Evolutionary conservation across 1,140 invertebrate genomes (phyloP).

Genomic region (Drosophila repleta): DNA sequence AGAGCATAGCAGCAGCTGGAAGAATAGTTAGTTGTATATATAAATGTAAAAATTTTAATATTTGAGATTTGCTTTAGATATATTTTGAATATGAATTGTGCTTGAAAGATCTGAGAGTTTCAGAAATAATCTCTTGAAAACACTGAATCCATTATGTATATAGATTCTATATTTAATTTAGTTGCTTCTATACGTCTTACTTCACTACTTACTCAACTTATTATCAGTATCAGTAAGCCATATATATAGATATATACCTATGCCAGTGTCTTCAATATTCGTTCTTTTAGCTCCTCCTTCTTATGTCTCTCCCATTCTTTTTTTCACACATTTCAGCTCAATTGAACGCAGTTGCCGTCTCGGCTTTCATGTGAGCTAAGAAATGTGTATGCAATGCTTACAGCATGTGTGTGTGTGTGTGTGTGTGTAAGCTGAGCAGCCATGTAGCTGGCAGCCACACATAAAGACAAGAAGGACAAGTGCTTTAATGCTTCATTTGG

Average conservation of each 20-base stretch:
- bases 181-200: too few species aligned
- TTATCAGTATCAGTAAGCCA: too few species aligned
- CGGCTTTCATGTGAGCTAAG: conserved; percentile 49
- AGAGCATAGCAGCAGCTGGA: too few species aligned
- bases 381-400: conserved; percentile 40
- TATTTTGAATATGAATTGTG: too few species aligned
- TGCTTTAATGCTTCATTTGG: conserved; percentile 79
- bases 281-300: background rate
- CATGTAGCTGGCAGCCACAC: conserved; percentile 23
- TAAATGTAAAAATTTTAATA: too few species aligned
- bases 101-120: too few species aligned
- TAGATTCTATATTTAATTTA: too few species aligned
- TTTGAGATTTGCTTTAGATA: too few species aligned
- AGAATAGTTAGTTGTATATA: too few species aligned
- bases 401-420: conserved; percentile 4
- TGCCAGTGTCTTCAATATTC: background rate
- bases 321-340: conserved; percentile 49
- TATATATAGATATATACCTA: background rate
- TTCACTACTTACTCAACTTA: too few species aligned
- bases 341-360: conserved; percentile 44
- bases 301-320: conserved; percentile 9
- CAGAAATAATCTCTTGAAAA: background rate
- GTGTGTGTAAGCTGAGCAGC: conserved; percentile 38
- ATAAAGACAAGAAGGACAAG: conserved; percentile 64
- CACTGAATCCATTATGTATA: too few species aligned